Evolutionary conservation across 2,888 invertebrate genomes (phyloP).

Genomic region (Mesochorus sp.): DNA sequence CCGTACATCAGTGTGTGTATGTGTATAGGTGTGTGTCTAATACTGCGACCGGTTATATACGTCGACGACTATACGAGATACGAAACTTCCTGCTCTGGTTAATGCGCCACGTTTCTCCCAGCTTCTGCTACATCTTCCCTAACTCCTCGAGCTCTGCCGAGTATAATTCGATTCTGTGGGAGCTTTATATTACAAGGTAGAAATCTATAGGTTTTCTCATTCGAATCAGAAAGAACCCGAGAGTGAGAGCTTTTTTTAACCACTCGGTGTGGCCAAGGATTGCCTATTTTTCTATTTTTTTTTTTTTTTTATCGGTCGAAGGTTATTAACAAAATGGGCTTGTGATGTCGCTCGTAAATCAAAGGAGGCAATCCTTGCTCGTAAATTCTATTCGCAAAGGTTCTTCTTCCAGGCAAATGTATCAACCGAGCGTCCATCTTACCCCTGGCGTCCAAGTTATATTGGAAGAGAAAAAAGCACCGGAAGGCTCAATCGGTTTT

Average conservation of each 20-base stretch:
- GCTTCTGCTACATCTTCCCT: constrained; percentile 40
- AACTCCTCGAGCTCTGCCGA: constrained; percentile 27
- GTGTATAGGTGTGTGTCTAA: no score
- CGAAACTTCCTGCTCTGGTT: constrained; percentile 47
- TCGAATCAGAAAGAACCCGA: no score
- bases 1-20: no score
- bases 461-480: no score
- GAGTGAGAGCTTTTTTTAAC: no score
- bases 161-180: constrained; percentile 44
- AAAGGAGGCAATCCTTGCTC: constrained; percentile 10
- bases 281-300: no score
- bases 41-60: neutral
- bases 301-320: no score
- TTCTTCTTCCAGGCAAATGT: neutral
- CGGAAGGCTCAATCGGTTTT: constrained; percentile 3
- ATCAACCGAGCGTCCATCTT: no score
- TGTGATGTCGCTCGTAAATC: constrained; percentile 28
- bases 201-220: no score
- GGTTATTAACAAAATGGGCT: neutral
- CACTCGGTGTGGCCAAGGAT: no score
- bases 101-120: constrained; percentile 48
- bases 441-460: no score
- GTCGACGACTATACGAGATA: constrained; percentile 30
- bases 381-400: constrained; percentile 17
- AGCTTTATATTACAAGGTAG: no score